Evolutionary conservation across 2,888 invertebrate genomes (phyloP).

Genomic region (Phymatocera aterrima): DNA sequence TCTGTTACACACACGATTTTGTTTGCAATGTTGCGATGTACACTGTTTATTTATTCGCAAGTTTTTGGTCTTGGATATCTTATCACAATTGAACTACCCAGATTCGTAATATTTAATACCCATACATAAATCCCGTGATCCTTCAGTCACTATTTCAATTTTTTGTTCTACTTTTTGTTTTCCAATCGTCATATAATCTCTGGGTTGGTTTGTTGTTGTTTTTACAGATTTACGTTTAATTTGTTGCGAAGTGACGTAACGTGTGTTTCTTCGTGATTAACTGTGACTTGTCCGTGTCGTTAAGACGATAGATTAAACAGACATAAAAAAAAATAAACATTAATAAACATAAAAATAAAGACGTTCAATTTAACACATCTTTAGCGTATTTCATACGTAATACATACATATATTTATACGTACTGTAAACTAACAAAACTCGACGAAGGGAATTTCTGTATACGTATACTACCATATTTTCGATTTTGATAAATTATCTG

Average conservation of each 20-base stretch:
- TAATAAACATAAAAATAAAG: neutral
- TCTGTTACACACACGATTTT: too few relatives aligned
- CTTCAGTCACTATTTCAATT: slow-evolving; percentile 1
- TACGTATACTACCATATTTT: too few relatives aligned
- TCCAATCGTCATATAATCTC: slow-evolving; percentile 66
- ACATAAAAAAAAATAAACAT: neutral
- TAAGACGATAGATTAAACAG: neutral
- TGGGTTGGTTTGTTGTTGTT: slow-evolving; percentile 71
- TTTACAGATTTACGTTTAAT: slow-evolving; percentile 75
- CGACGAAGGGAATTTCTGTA: too few relatives aligned
- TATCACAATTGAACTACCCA: too few relatives aligned
- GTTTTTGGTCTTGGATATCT: too few relatives aligned
- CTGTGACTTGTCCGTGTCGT: neutral
- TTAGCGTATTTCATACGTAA: too few relatives aligned
- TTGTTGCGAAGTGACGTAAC: slow-evolving; percentile 23
- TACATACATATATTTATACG: too few relatives aligned
- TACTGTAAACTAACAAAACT: too few relatives aligned
- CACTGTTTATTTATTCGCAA: too few relatives aligned
- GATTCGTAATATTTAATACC: slow-evolving; percentile 32
- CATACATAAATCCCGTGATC: slow-evolving; percentile 2
- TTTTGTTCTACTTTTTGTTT: slow-evolving; percentile 54
- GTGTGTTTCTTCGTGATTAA: neutral
- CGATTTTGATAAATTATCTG: neutral
- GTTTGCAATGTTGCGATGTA: too few relatives aligned
- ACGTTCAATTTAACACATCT: too few relatives aligned